A percentile compares a stretch with the other conserved stretches of the same genome.
These are phyloP conservation scores for Adelges cooleyi DNA, from an alignment of 1,140 invertebrate genomes.

Conservation along the genomic window DNA sequence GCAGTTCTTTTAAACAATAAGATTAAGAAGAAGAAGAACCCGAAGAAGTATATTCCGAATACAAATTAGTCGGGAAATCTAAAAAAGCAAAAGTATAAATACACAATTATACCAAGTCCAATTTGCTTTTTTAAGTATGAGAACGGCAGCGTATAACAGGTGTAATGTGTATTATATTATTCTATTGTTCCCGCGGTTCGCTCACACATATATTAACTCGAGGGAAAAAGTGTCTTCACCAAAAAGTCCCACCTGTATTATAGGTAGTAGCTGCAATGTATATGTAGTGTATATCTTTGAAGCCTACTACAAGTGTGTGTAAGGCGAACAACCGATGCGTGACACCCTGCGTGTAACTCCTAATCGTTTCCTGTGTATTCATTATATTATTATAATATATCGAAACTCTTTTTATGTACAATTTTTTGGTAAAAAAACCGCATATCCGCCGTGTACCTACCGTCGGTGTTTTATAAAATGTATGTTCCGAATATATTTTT, in stretches of 20 bases:
- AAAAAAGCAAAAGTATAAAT: slow-evolving; percentile 22
- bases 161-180: too few species aligned
- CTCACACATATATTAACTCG: slow-evolving; percentile 25
- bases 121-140: slow-evolving; percentile 27
- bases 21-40: neutral
- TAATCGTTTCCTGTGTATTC: slow-evolving; percentile 27
- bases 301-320: neutral
- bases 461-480: neutral
- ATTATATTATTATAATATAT: neutral
- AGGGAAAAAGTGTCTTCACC: slow-evolving; percentile 23
- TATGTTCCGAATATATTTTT: neutral
- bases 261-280: neutral
- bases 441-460: neutral
- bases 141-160: slow-evolving; percentile 10
- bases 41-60: neutral
- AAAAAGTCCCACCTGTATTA: slow-evolving; percentile 21
- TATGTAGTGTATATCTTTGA: too few species aligned
- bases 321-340: slow-evolving; percentile 12
- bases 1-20: neutral
- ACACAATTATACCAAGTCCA: slow-evolving; percentile 3
- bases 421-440: neutral
- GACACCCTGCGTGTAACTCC: slow-evolving; percentile 26
- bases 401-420: neutral
- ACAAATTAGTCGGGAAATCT: slow-evolving; percentile 2
- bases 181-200: slow-evolving; percentile 14